Evolutionary conservation across 2,888 invertebrate species (phyloP), one percentile per base, ranked within the genome.

Genomic region (Nomada fabriciana): DNA sequence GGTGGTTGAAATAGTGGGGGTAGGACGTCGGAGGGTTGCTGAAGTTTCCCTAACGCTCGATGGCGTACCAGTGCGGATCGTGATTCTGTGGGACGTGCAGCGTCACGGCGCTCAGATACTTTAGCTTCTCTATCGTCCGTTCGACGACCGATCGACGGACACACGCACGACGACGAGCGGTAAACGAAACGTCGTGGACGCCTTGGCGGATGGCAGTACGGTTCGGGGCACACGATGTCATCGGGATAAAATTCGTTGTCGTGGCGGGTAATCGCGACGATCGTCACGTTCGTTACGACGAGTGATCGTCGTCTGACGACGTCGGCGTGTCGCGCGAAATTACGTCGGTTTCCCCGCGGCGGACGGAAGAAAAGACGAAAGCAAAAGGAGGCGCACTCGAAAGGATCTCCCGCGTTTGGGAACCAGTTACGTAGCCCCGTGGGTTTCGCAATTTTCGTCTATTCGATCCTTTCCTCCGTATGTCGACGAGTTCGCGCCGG

Each of bases 11-110:
- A 29, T 60, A 64, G 86, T 83, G 88, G 88, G 86, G 85, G 87
- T 76, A 83, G 85, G 82, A 88, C 74, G 89, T 87, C 86, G 88
- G 89, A 89, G 90, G 88, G 88, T 90, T 90, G 91, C 91, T 85
- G 84, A 92, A 93, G 90, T 92, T 92, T 91, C 90, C 88, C 91
- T 84, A 91, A 91, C 93, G 92, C 92, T 91, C 92, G 93, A 92
- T 92, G 92, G 91, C 91, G 91, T 91, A 90, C 91, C 92, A 93
- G 93, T 93, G 91, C 92, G 92, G 89, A 92, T 93, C 92, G 93
- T 92, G 93, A 93, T 92, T 92, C 92, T 91, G 92, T 91, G 90
- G 89, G 89, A 89, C 90, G 91, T 92, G 91, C 90, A 91, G 89
- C 91, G 90, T 88, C 88, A 91, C 86, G 86, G 80, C 84, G 85